These are phyloP conservation scores for Misgurnus anguillicaudatus DNA, from an alignment of 2,113 vertebrate species.

Conservation along the genomic window DNA sequence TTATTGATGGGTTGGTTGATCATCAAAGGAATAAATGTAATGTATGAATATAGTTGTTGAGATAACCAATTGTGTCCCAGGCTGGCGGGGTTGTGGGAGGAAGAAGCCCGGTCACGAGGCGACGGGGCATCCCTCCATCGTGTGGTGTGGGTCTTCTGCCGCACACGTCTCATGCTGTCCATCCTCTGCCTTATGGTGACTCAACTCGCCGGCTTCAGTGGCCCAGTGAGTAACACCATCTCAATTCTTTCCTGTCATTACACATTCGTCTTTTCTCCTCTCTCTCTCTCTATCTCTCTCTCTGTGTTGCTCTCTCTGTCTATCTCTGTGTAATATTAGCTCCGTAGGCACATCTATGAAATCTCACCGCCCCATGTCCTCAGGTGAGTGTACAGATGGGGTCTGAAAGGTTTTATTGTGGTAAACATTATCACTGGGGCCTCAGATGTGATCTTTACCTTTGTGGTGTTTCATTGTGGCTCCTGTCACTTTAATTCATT, in stretches of 20 bases:
- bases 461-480: constrained; percentile 32
- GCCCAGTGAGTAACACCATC: constrained; percentile 91
- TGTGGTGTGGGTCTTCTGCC: constrained; percentile 88
- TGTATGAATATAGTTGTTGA: too few relatives aligned
- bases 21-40: not conserved
- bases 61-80: constrained; percentile 58
- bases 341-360: constrained; percentile 23
- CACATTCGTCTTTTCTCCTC: constrained; percentile 55
- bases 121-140: constrained; percentile 80
- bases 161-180: constrained; percentile 86
- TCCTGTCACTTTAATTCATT: constrained; percentile 14
- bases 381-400: constrained; percentile 61
- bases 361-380: constrained; percentile 42
- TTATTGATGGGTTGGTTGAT: not conserved
- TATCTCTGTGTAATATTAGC: constrained; percentile 44
- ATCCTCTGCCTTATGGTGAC: constrained; percentile 91
- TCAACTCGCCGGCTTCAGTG: constrained; percentile 91
- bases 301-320: constrained; percentile 35
- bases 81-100: constrained; percentile 86
- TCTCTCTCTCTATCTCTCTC: constrained; percentile 37
- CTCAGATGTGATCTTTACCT: constrained; percentile 12
- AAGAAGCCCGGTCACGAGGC: constrained; percentile 79
- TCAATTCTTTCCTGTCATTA: constrained; percentile 67
- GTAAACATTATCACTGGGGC: constrained; percentile 16
- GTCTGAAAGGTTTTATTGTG: constrained; percentile 29